phyloP scores from a whole-genome alignment of 2,888 invertebrate species.

The Campoplex nolae region DNA sequence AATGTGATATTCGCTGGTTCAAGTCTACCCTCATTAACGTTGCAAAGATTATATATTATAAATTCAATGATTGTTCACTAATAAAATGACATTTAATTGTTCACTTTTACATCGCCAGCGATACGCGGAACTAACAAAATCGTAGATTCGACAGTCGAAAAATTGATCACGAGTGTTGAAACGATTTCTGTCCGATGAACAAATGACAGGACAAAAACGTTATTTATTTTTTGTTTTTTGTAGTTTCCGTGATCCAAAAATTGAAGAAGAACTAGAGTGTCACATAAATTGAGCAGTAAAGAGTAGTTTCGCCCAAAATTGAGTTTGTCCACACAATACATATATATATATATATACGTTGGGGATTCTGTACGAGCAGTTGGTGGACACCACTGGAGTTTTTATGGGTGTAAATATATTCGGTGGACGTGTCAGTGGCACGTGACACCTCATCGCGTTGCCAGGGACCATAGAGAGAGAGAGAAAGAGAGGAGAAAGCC shows the following conservation, averaged over 20 bases:
- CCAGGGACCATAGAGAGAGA: constrained; percentile 40
- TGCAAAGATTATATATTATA: too few relatives aligned
- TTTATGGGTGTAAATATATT: constrained; percentile 72
- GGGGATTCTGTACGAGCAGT: constrained; percentile 4
- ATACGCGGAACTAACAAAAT: neutral
- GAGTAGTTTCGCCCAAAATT: neutral
- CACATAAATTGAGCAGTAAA: neutral
- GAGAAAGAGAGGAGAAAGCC: constrained; percentile 30
- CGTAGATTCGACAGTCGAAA: neutral
- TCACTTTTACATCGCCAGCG: neutral
- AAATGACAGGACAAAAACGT: neutral
- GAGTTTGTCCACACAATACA: neutral
- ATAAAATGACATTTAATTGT: neutral
- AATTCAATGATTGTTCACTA: too few relatives aligned
- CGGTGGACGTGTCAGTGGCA: constrained; percentile 74
- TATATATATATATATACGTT: neutral
- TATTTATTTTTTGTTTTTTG: neutral
- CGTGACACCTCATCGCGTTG: constrained; percentile 73
- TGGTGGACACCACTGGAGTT: neutral
- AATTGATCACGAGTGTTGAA: neutral
- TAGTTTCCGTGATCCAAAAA: neutral
- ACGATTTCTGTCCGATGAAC: neutral
- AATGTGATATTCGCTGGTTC: too few relatives aligned
- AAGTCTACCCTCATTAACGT: too few relatives aligned
- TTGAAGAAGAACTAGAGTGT: neutral